phyloP scores from a whole-genome alignment of 92 coral and sea anemone genomes.

The Phenganax stokvisi region DNA sequence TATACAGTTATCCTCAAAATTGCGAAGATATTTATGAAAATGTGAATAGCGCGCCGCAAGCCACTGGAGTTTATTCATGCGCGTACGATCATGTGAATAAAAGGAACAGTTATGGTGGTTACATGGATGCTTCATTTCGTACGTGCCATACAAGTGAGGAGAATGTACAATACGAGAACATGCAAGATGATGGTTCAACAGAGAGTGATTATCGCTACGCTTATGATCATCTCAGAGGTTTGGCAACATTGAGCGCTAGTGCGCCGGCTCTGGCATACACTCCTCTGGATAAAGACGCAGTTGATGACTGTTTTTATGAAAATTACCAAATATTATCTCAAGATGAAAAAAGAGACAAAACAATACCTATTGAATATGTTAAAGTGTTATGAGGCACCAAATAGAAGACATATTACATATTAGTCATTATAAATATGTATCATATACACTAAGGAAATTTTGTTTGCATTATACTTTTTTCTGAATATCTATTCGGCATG shows the following conservation, averaged over 20 bases:
- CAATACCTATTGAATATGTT: background rate
- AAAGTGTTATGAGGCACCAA: background rate
- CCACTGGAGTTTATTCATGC: background rate
- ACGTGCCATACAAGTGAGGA: background rate
- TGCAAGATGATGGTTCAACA: background rate
- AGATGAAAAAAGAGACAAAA: background rate
- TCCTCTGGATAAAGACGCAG: background rate
- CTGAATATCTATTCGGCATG: no score
- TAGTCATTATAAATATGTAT: no score
- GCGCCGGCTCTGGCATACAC: background rate
- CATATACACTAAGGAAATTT: no score
- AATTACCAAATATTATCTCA: background rate
- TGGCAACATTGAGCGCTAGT: background rate
- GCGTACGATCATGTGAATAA: background rate
- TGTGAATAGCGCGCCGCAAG: background rate
- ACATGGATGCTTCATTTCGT: background rate
- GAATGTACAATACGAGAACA: background rate
- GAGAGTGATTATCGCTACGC: slow-evolving; percentile 4
- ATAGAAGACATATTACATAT: no score
- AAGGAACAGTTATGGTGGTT: background rate
- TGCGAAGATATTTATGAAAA: background rate
- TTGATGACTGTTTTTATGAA: background rate
- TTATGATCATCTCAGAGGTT: background rate
- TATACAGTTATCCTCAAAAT: background rate
- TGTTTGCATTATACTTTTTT: no score